Base-by-base conservation (phyloP, 2,888 invertebrate genomes). In the Oligia fasciuncula region DNA sequence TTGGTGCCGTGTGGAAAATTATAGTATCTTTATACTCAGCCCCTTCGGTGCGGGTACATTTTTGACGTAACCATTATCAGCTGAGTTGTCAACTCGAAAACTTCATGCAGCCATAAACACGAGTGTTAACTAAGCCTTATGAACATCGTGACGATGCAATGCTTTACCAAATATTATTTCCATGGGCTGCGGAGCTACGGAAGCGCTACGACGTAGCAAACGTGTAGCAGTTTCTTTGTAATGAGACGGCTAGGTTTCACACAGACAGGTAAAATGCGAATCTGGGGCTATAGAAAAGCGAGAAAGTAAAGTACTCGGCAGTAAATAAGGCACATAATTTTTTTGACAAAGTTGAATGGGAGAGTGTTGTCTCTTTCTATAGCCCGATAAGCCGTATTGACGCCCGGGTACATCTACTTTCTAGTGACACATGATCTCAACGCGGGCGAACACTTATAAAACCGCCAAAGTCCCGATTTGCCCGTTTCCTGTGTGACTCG, bases 121-220 rank as follows among this genome's bases (percentile, higher is more conserved):
- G 51, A 29, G 35, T 67, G 46, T 29, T 60, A 69, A 40, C 17
- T 23, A 54, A n/a, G 1, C 6, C 11, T 11, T 69, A 51, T n/a
- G 23, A 65, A 69, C 19, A 46, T 72, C 14, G 17, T 71, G 29
- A 57, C 3, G 14, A 49, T 49, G 19, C 3, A 40, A 60, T 62
- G 35, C 66, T 67, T 54, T 46, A 75, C 46, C 68, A 57, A 72
- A 79, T 79, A 79, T 23, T 23, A 60, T 43, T 29, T 9, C 8
- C 29, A 11, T 17, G 49, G 4, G 54, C 13, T 40, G 57, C 29
- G 19, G 65, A 14, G 40, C 74, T 75, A 71, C 65, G 60, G 11
- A 23, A 40, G 62, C 23, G 43, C 78, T 73, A 66, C 57, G 51
- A 17, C 51, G 81, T 79, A 74, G 78, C 71, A 13, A 23, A 54